Base-by-base conservation (phyloP, 2,113 vertebrate species). In the Hucho hucho region DNA sequence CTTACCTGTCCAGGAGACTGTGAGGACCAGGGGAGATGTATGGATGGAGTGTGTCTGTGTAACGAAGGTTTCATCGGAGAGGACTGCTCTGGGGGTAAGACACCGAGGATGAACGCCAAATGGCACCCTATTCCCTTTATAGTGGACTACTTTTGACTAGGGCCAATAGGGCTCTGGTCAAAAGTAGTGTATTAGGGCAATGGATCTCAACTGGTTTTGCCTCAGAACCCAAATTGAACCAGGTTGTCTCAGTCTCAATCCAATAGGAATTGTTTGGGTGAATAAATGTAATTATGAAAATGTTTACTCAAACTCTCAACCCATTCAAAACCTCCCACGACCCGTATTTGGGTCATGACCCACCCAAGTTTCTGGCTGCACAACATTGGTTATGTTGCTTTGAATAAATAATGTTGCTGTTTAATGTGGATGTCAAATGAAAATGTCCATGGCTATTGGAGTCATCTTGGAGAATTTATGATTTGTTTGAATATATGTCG, bases 41-140 rank as follows among this genome's bases (percentile, higher is more conserved):
- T 93, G 29, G 89, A 95, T 0, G 95, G 96, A 13, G 85, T 86
- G 4, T 97, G 96, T 12, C 0, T 94, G 47, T 97, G 98, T 28
- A 92, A 95, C 0, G 90, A 95, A 1, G 96, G 96, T 13, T 98
- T 95, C 86, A 83, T 93, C 0, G 96, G 96, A 0, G 91, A 92
- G 1, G 96, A 98, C 79, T 99, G 98, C 78, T 86, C 94, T 75
- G 94, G 92, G 1, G 91, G 92, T 93, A 89, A 89, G 87, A 59
- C 13, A 63, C 11, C 0, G 2, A 58, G 3, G 18, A 26, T 16
- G 13, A 46, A 28, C 0, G 14, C 22, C n/a, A 13, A 49, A 49
- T 70, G 68, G 9, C 12, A 49, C 5, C 32, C 29, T 65, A 63
- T 24, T 63, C 22, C n/a, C 59, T 63, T n/a, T 22, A 22, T 25